phyloP scores from a whole-genome alignment of 2,113 vertebrate species.

The Istiophorus platypterus region DNA sequence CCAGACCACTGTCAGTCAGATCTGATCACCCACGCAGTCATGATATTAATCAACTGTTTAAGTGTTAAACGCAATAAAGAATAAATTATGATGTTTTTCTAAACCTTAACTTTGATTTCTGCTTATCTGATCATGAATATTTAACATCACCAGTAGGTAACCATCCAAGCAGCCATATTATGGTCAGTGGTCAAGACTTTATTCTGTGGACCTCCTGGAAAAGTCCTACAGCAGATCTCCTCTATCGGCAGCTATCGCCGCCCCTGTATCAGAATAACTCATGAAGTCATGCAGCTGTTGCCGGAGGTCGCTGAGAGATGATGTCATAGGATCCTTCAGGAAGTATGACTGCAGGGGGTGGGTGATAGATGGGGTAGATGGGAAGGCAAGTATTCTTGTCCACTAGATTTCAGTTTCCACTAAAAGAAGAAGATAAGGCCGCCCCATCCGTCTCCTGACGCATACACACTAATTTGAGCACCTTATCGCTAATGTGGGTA shows the following conservation, averaged over 20 bases:
- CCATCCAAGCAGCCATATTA: no score
- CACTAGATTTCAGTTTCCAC: conserved; percentile 33
- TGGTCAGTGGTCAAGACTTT: not conserved
- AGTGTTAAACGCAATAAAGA: no score
- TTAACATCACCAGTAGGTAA: not conserved
- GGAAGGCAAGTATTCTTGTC: conserved; percentile 47
- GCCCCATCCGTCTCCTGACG: conserved; percentile 17
- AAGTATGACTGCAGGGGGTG: conserved; percentile 12
- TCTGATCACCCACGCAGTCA: not conserved
- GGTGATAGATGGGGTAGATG: not conserved
- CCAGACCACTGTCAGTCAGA: not conserved
- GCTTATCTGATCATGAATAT: not conserved
- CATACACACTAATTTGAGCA: conserved; percentile 20
- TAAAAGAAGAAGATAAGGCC: conserved; percentile 47
- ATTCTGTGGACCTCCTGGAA: not conserved
- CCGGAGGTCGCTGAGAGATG: conserved; percentile 63
- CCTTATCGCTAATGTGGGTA: conserved; percentile 34
- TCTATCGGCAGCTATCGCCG: not conserved
- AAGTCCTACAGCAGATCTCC: not conserved
- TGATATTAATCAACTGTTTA: not conserved
- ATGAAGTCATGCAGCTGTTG: conserved; percentile 60
- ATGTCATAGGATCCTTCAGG: conserved; percentile 71
- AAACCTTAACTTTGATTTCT: no score
- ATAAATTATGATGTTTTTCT: not conserved
- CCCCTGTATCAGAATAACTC: conserved; percentile 54